Evolutionary conservation across 2,113 vertebrate genomes (phyloP), one percentile per base, ranked within the genome.

Genomic region (Synchiropus splendidus): DNA sequence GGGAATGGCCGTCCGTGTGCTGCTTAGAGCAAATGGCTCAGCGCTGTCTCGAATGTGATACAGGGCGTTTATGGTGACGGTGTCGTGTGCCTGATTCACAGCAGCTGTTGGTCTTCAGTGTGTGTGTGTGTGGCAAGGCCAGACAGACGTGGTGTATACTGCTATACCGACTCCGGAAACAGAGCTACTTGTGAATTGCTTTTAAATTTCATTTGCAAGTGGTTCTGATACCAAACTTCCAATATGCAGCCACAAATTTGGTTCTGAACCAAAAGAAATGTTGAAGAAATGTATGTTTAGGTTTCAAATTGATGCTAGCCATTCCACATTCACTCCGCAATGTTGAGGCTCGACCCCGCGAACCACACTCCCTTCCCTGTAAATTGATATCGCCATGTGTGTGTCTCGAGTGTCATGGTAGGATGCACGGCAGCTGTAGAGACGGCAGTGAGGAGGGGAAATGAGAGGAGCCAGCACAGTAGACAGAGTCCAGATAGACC

Each of bases 401-500:
- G 46, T 63, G 51, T 45, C 50, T 48, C 48, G 10, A 27, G 47
- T 54, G 66, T 67, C 68, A 75, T 33, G 53, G 56, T 73, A 36
- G 47, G 48, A 72, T 66, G 41, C 60, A 54, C 62, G 61, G 67
- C 69, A 67, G 71, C 64, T 74, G 71, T 63, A 54, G 49, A 67
- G 58, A 64, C 37, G 32, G 65, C 56, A 41, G 58, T 37, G 63
- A 52, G 67, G 55, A 50, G 73, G 48, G 69, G 64, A 72, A 70
- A 70, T 69, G 62, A 56, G 64, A 71, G 63, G 55, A 58, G 70
- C 66, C 43, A 67, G 51, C 56, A 50, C 56, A 57, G 55, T 62
- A 77, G 69, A 81, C 75, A 60, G 64, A 64, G 55, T 68, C 57
- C 55, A 79, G 75, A 80, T 80, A 80, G 75, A 80, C 69, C 71